Evolutionary conservation across 2,113 vertebrate species (phyloP).

Genomic region (Odocoileus hemionus): DNA sequence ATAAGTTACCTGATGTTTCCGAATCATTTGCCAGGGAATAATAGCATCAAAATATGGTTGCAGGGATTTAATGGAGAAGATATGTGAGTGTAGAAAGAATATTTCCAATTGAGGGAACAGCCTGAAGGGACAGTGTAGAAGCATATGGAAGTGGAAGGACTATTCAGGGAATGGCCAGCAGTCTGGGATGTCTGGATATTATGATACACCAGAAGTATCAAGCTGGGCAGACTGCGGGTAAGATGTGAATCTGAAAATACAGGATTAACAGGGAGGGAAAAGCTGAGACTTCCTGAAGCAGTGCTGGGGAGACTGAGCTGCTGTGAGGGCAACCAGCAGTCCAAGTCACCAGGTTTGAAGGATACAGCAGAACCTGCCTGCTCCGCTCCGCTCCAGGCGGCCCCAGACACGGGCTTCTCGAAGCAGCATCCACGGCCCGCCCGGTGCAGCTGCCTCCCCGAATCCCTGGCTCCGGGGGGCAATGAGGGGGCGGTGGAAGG

Average conservation of each 20-base stretch:
- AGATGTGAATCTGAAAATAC: not conserved
- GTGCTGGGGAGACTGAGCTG: not conserved
- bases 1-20: not conserved
- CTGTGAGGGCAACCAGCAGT: not conserved
- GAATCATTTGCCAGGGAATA: not conserved
- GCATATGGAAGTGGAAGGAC: not conserved
- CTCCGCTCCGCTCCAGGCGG: conserved; percentile 39
- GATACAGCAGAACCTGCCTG: conserved; percentile 48
- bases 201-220: not conserved
- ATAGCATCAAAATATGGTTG: not conserved
- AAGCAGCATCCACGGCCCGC: conserved; percentile 36
- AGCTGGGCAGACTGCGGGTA: not conserved
- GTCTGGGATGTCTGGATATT: not conserved
- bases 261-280: not conserved
- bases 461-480: conserved; percentile 59
- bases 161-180: not conserved
- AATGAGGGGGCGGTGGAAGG: conserved; percentile 68
- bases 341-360: not conserved
- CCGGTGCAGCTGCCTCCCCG: conserved; percentile 24
- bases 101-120: not conserved
- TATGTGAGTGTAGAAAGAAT: not conserved
- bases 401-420: conserved; percentile 29
- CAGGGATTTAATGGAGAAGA: not conserved
- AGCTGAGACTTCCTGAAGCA: not conserved
- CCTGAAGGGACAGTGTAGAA: not conserved